phyloP scores from a whole-genome alignment of 2,888 invertebrate genomes.

The Ectemnius continuus region DNA sequence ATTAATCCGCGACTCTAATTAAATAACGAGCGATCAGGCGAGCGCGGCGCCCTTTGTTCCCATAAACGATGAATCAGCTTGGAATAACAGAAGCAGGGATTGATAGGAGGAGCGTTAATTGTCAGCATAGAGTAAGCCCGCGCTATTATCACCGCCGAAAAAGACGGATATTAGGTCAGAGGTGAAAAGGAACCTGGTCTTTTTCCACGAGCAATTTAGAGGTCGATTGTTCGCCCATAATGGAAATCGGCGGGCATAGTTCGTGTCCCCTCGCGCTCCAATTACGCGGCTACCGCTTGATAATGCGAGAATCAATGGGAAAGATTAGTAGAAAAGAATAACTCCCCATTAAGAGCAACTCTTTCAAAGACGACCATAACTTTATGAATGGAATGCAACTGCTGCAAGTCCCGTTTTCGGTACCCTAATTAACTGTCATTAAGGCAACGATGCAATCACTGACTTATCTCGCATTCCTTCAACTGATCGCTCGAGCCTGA shows the following conservation, averaged over 20 bases:
- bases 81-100: neutral
- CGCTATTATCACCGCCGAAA: neutral
- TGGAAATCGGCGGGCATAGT: too few species aligned
- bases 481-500: too few species aligned
- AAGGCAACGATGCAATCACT: neutral
- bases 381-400: neutral
- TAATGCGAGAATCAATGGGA: too few species aligned
- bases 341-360: neutral
- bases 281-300: too few species aligned
- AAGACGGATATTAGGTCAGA: too few species aligned
- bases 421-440: constrained; percentile 1
- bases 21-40: neutral
- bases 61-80: neutral
- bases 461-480: neutral
- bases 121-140: neutral
- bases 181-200: neutral
- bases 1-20: neutral
- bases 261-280: too few species aligned
- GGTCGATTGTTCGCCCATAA: neutral
- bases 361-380: neutral
- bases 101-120: neutral
- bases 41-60: neutral
- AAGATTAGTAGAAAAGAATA: neutral
- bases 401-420: neutral
- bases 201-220: neutral